Conservation (phyloP, 64 coral and sea anemone species). For the Montipora capricornis region DNA sequence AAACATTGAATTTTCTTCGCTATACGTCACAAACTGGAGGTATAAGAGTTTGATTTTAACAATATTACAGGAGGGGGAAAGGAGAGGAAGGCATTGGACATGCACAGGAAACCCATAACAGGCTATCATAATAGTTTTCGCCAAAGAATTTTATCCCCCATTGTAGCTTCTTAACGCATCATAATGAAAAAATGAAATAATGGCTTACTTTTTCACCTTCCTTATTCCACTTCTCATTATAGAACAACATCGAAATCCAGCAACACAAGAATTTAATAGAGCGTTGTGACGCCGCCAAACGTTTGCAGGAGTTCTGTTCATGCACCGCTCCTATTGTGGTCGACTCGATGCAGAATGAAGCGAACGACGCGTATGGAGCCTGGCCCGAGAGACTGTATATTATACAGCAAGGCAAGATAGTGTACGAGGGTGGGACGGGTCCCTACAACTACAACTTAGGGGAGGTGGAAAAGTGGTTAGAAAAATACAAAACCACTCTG, state of each 20-base stretch:
- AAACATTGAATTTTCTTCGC: too few species aligned
- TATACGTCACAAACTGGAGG: too few species aligned
- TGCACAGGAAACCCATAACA: too few species aligned
- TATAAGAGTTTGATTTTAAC: too few species aligned
- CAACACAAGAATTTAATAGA: conserved; percentile 61
- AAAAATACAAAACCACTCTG: not conserved
- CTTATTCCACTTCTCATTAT: not conserved
- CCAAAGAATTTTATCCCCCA: too few species aligned
- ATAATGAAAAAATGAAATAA: too few species aligned
- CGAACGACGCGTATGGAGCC: conserved; percentile 50
- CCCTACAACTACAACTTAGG: conserved; percentile 21
- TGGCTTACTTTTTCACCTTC: not conserved
- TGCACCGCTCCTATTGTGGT: conserved; percentile 46
- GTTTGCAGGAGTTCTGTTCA: not conserved
- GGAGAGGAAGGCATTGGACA: too few species aligned
- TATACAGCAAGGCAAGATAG: not conserved
- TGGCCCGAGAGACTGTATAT: conserved; percentile 58
- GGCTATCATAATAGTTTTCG: too few species aligned
- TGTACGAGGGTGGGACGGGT: conserved; percentile 58
- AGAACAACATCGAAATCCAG: conserved; percentile 70
- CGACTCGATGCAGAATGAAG: conserved; percentile 61
- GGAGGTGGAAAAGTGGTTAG: conserved; percentile 56
- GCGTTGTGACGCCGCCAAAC: conserved; percentile 62
- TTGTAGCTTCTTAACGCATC: too few species aligned
- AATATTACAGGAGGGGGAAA: too few species aligned